Conservation (phyloP, 2,113 vertebrate genomes). For the Mastomys natalensis region DNA sequence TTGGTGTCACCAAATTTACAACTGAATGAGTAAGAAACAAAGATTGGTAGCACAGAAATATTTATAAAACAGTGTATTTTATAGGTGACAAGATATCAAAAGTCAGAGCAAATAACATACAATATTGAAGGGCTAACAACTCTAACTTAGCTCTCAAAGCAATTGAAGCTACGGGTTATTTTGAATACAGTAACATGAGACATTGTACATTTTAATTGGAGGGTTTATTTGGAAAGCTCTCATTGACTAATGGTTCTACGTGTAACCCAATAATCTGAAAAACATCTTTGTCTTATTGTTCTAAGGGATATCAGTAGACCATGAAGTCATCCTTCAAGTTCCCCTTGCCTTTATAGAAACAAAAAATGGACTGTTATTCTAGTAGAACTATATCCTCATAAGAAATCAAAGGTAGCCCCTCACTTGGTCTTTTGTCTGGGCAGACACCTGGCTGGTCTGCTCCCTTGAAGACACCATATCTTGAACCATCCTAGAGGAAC, state of each 20-base stretch:
- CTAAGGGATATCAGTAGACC: not conserved
- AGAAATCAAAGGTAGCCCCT: not conserved
- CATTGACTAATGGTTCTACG: not conserved
- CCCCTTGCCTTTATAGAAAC: conserved; percentile 13
- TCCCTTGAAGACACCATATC: too few relatives aligned
- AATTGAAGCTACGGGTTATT: not conserved
- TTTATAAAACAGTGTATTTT: not conserved
- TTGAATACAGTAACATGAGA: not conserved
- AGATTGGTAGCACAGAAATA: not conserved
- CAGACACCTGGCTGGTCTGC: too few relatives aligned
- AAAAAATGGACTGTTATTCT: not conserved
- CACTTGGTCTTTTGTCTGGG: too few relatives aligned
- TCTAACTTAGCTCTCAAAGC: not conserved
- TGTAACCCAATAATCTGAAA: not conserved
- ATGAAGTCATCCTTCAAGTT: not conserved
- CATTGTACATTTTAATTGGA: conserved; percentile 7
- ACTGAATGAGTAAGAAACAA: not conserved
- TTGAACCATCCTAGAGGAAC: too few relatives aligned
- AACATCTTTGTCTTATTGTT: conserved; percentile 28
- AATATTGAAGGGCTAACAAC: conserved; percentile 33
- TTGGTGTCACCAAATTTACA: not conserved
- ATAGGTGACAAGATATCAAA: not conserved
- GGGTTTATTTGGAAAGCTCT: conserved; percentile 17
- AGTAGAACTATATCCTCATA: not conserved
- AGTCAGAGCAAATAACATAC: not conserved